A percentile compares a stretch with the other conserved stretches of the same genome.
phyloP scores from a whole-genome alignment of 1,140 invertebrate species.

The Drosophila kepulauana region DNA sequence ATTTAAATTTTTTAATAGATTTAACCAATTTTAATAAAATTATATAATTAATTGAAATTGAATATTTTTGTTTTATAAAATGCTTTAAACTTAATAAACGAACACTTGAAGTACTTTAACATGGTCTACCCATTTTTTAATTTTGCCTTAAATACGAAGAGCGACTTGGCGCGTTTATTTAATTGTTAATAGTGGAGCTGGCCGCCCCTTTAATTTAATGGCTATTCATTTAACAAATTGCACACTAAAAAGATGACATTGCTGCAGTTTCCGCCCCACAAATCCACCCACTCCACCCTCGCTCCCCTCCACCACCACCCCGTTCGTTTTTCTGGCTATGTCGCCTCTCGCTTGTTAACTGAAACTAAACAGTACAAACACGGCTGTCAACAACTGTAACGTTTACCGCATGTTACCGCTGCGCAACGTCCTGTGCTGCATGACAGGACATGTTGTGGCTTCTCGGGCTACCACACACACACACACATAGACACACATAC shows the following conservation, averaged over 20 bases:
- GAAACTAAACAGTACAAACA: constrained; percentile 81
- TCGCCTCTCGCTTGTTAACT: constrained; percentile 66
- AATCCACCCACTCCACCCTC: neutral
- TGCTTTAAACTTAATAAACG: too few relatives aligned
- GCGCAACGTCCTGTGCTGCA: constrained; percentile 70
- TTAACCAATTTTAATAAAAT: too few relatives aligned
- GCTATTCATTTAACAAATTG: constrained; percentile 44
- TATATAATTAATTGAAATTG: too few relatives aligned
- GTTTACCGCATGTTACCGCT: constrained; percentile 77
- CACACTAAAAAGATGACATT: constrained; percentile 40
- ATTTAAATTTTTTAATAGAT: too few relatives aligned
- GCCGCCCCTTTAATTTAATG: constrained; percentile 27
- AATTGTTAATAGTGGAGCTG: constrained; percentile 3
- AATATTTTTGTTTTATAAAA: too few relatives aligned
- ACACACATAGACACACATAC: constrained; percentile 6
- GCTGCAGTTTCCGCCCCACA: neutral
- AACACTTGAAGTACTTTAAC: too few relatives aligned
- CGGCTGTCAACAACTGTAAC: constrained; percentile 80
- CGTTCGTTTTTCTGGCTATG: constrained; percentile 45
- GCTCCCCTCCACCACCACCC: too few relatives aligned
- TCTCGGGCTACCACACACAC: constrained; percentile 60
- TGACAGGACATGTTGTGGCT: constrained; percentile 80
- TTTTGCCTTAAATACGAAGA: neutral
- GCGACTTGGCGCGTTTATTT: neutral
- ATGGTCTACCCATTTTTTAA: too few relatives aligned